Percentiles rank a stretch among this genome's conserved stretches.
phyloP scores from a whole-genome alignment of 2,797 vertebrate species.

The Xenops minutus region DNA sequence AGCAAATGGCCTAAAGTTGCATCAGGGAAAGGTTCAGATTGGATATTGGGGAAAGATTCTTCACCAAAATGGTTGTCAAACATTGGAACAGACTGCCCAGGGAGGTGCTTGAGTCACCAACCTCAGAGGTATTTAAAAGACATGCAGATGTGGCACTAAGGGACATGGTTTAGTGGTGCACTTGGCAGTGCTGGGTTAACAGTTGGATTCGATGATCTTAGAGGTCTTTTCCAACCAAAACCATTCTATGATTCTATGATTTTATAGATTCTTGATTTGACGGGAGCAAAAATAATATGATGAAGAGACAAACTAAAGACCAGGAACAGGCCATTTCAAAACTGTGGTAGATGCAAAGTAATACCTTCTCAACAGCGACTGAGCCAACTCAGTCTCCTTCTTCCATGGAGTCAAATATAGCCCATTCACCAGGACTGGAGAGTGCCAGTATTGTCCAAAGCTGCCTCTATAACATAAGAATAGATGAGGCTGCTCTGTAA shows the following conservation, averaged over 20 bases:
- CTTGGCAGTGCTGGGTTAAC: neutral
- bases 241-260: neutral
- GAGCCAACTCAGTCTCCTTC: neutral
- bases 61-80: neutral
- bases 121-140: neutral
- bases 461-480: neutral
- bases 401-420: neutral
- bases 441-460: neutral
- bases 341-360: neutral
- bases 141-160: neutral
- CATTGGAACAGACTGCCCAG: neutral
- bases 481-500: slow-evolving; percentile 34
- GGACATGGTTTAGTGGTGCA: neutral
- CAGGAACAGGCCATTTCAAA: neutral
- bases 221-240: neutral
- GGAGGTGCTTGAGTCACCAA: neutral
- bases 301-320: neutral
- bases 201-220: neutral
- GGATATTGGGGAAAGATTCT: neutral
- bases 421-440: neutral
- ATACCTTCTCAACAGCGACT: fast-evolving
- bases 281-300: neutral
- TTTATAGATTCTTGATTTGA: neutral
- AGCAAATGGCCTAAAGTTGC: neutral
- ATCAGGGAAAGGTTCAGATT: neutral